phyloP scores from a whole-genome alignment of 2,113 vertebrate genomes.

The Corythornis vintsioides region DNA sequence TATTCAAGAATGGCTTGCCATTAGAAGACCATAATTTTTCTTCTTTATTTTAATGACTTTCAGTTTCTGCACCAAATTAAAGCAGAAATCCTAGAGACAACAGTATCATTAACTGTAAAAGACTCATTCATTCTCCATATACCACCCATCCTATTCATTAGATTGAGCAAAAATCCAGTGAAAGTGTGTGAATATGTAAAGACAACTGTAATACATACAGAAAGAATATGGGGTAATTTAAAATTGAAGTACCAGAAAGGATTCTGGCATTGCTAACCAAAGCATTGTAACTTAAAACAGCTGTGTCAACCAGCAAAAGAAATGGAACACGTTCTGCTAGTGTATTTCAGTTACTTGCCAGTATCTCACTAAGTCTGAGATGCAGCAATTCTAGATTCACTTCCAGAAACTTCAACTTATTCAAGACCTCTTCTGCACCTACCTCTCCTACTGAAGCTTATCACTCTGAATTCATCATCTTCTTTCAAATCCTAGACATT shows the following conservation, averaged over 20 bases:
- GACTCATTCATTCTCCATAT: conserved; percentile 5
- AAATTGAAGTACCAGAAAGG: not conserved
- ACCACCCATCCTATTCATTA: not conserved
- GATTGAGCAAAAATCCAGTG: not conserved
- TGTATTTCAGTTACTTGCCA: not conserved
- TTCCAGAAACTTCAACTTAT: not conserved
- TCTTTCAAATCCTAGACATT: not conserved
- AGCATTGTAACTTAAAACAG: conserved; percentile 9
- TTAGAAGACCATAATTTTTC: not conserved
- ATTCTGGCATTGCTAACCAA: not conserved
- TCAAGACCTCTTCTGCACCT: not conserved
- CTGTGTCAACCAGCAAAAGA: not conserved
- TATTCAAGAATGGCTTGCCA: not conserved
- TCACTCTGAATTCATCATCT: not conserved
- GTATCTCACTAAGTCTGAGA: not conserved
- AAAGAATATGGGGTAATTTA: not conserved
- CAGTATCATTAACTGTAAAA: conserved; percentile 2
- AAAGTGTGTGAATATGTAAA: not conserved
- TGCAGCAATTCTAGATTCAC: not conserved
- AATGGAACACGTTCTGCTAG: not conserved
- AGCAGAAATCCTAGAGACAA: not conserved
- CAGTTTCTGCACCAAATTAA: not conserved
- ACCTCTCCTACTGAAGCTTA: not conserved
- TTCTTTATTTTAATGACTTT: not conserved
- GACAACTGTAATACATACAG: conserved; percentile 1